Conservation (phyloP, 2,113 vertebrate genomes). For the Otus sunia region DNA sequence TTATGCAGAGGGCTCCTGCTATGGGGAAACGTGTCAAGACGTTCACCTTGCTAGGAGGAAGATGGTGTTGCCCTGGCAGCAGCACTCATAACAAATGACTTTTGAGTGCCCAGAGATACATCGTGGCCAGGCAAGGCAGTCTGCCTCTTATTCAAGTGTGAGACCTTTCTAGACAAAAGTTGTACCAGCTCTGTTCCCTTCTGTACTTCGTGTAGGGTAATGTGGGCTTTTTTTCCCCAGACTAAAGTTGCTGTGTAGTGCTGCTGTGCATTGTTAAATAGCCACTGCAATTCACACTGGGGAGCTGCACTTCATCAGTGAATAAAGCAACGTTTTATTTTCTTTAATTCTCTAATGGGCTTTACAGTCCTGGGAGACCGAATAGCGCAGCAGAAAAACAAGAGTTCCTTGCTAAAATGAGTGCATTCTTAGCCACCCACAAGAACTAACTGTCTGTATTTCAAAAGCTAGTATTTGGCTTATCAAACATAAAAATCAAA, state of each 20-base stretch:
- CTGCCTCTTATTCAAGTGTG: background rate
- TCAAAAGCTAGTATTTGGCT: background rate
- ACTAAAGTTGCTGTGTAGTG: background rate
- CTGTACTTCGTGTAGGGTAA: background rate
- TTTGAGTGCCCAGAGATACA: background rate
- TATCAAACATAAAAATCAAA: background rate
- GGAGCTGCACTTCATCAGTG: constrained; percentile 5
- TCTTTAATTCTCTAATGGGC: constrained; percentile 27
- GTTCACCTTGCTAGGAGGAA: background rate
- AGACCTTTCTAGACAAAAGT: background rate
- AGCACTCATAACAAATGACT: background rate
- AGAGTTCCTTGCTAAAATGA: background rate
- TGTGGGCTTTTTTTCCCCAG: background rate
- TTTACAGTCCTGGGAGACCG: background rate
- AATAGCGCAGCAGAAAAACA: background rate
- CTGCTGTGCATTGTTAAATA: background rate
- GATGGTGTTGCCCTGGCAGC: background rate
- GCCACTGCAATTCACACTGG: background rate
- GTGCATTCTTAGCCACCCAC: background rate
- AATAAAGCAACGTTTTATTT: constrained; percentile 18
- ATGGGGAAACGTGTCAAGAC: background rate
- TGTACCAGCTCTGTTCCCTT: background rate
- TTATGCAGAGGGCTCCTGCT: background rate
- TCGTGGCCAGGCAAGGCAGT: background rate
- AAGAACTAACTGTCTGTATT: background rate